phyloP scores from a whole-genome alignment of 2,113 vertebrate species.

The Daphoenositta chrysoptera region DNA sequence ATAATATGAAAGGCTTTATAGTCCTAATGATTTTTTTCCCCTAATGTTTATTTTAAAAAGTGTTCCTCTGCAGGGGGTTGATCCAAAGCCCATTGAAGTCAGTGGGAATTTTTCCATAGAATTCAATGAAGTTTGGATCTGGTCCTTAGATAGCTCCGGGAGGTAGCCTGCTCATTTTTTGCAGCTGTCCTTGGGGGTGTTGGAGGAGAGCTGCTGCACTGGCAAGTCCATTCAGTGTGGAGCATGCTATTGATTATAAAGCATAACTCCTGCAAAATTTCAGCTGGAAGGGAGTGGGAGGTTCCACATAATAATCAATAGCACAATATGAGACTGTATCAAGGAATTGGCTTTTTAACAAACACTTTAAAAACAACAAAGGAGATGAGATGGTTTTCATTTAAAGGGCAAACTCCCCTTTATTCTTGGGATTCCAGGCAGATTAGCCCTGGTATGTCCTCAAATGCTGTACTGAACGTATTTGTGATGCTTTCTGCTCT shows the following conservation, averaged over 20 bases:
- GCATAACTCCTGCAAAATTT: constrained; percentile 51
- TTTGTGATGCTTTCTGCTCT: background rate
- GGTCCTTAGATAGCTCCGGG: constrained; percentile 37
- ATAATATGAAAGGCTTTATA: constrained; percentile 52
- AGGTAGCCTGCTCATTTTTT: constrained; percentile 54
- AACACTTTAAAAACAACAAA: constrained; percentile 43
- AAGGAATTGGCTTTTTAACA: constrained; percentile 47
- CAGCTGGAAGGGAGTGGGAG: constrained; percentile 23
- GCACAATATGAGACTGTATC: constrained; percentile 37
- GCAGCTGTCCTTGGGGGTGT: constrained; percentile 53
- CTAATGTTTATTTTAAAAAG: constrained; percentile 59
- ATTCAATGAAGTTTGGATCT: constrained; percentile 56
- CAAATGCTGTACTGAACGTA: background rate
- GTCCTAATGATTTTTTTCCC: background rate
- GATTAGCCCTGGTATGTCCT: constrained; percentile 29
- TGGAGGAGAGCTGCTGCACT: constrained; percentile 17
- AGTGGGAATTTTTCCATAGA: constrained; percentile 58
- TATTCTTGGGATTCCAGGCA: constrained; percentile 37
- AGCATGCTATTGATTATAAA: constrained; percentile 52
- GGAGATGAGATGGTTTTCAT: constrained; percentile 41
- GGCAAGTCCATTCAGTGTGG: background rate
- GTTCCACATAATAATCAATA: constrained; percentile 52
- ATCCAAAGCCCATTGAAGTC: constrained; percentile 61
- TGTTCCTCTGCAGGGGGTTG: constrained; percentile 21
- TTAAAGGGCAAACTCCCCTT: constrained; percentile 15